A percentile compares a stretch with the other conserved stretches of the same genome.
Conservation (phyloP, 2,888 invertebrate genomes). For the Furcula furcula region DNA sequence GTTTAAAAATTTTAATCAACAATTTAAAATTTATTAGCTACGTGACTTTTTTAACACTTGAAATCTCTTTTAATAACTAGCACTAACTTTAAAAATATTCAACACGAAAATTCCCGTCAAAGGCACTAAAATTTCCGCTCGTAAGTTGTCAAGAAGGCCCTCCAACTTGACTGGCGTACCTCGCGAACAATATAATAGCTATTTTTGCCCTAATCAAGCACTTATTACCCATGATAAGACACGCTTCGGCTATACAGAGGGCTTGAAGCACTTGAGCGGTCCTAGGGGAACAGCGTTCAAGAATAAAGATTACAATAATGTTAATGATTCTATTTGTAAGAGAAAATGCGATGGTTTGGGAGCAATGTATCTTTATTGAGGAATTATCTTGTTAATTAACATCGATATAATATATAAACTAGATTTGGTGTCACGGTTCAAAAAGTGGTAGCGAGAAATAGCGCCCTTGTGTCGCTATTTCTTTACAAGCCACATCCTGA, state of each 20-base stretch:
- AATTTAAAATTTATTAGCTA: no score
- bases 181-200: slow-evolving; percentile 31
- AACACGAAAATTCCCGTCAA: background rate
- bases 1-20: no score
- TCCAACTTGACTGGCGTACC: slow-evolving; percentile 18
- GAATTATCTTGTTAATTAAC: no score
- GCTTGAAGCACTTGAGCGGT: slow-evolving; percentile 37
- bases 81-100: background rate
- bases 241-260: slow-evolving; percentile 46
- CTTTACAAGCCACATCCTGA: no score
- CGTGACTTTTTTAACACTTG: no score
- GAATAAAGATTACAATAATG: slow-evolving; percentile 20
- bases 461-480: no score
- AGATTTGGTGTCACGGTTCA: no score
- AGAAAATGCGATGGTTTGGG: background rate
- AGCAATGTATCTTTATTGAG: background rate
- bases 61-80: no score
- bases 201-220: slow-evolving; percentile 51
- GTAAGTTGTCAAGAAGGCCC: slow-evolving; percentile 15
- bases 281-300: slow-evolving; percentile 26
- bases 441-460: no score
- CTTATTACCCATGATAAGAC: slow-evolving; percentile 51
- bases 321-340: slow-evolving; percentile 6
- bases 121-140: slow-evolving; percentile 1
- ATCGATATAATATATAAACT: no score